A percentile compares a stretch with the other conserved stretches of the same genome.
Conservation (phyloP, 2,113 vertebrate species). For the Electrona antarctica region DNA sequence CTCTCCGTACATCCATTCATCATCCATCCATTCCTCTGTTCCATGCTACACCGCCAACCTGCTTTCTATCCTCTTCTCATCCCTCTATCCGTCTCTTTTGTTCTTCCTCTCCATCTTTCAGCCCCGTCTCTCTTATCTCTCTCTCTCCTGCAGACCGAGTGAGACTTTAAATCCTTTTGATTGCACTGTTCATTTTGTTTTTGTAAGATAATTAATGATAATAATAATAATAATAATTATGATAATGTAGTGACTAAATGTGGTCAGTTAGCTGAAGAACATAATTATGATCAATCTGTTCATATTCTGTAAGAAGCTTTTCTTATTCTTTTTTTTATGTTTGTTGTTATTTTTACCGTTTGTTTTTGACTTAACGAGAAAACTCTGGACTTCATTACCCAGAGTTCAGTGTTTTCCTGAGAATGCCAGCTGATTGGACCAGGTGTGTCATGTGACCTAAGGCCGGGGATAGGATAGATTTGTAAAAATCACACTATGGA, state of each 20-base stretch:
- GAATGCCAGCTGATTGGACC: constrained; percentile 59
- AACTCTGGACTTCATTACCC: constrained; percentile 13
- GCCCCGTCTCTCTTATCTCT: not conserved
- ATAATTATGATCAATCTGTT: constrained; percentile 48
- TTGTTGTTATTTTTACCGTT: not conserved
- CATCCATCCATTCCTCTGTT: not conserved
- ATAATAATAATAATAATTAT: constrained; percentile 74
- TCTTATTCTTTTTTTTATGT: constrained; percentile 45
- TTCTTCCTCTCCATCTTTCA: constrained; percentile 11
- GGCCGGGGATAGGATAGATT: not conserved
- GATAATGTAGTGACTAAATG: constrained; percentile 64
- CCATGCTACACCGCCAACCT: constrained; percentile 16
- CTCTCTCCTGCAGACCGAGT: constrained; percentile 21
- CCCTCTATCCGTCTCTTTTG: constrained; percentile 5
- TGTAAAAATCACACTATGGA: not conserved
- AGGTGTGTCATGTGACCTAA: constrained; percentile 49
- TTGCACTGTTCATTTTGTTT: constrained; percentile 79
- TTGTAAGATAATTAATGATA: constrained; percentile 73
- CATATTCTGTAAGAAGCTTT: constrained; percentile 67
- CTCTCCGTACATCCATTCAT: too few relatives aligned
- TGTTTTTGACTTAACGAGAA: constrained; percentile 13
- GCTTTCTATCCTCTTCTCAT: constrained; percentile 37
- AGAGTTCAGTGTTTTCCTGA: constrained; percentile 44
- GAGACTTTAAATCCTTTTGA: constrained; percentile 66
- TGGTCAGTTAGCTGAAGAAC: constrained; percentile 41